Base-by-base conservation (phyloP, 2,888 invertebrate species). In the Patella pellucida region DNA sequence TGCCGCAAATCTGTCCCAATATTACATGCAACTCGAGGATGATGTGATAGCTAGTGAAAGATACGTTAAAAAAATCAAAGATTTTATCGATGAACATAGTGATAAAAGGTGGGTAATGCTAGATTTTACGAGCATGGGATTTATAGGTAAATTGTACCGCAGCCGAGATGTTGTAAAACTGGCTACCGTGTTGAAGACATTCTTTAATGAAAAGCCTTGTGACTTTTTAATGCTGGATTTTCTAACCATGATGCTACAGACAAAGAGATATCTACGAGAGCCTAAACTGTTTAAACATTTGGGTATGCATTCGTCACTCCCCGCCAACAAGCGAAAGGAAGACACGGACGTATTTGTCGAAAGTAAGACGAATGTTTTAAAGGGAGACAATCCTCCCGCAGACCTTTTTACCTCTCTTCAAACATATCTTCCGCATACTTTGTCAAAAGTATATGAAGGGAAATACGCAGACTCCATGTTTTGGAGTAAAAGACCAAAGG, bases 1-100 rank as follows among this genome's bases (percentile, higher is more conserved):
- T 76, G 80, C 88, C 11, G 78, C 82, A 27, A 80, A 84, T 12
- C 71, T 90, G 67, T 88, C 89, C 3, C 79, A 84, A 51, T 91
- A 89, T 79, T 91, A 90, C 78, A 77, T 91, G 52, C 89, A 91
- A 23, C 79, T 91, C 31, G 91, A 91, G 78, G 91, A 91, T 78
- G 91, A 91, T 78, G 86, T 91, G 23, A 82, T 90, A 16, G 82
- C 89, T 4, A 84, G 89, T 1, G 81, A 83, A 9, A 83, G 85
- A 71, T 91, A 87, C 79, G 79, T 90, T 12, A 82, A 82, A 14
- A 87, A 88, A 69, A 89, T 91, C 70, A 81, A 79, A 73, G 83
- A 84, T 27, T 89, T 88, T 76, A 85, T 91, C 5, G 88, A 89
- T 0, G 71, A 70, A 7, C 74, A 75, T 50, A 78, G 73, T 3